Conservation (phyloP, 1,140 invertebrate species). For the Panagrolaimus sp. region DNA sequence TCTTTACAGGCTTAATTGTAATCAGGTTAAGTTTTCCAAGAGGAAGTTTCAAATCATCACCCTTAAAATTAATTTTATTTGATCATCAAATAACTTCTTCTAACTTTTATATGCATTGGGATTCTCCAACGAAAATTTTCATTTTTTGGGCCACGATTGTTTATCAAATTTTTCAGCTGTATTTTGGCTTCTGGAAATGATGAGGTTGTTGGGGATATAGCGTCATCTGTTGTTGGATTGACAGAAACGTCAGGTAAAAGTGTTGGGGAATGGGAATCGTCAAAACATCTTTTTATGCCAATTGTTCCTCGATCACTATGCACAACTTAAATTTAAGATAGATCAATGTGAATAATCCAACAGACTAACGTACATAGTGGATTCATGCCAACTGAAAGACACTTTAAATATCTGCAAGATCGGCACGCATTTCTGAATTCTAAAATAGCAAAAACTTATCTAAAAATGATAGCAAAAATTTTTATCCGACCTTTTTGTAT, state of each 20-base stretch:
- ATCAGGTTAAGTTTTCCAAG: not conserved
- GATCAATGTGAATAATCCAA: no score
- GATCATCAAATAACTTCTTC: no score
- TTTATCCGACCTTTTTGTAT: conserved; percentile 3
- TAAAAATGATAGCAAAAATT: not conserved
- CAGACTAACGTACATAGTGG: not conserved
- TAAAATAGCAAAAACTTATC: conserved; percentile 1
- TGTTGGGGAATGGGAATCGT: not conserved
- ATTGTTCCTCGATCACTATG: not conserved
- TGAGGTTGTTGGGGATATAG: not conserved
- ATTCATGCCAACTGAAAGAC: not conserved
- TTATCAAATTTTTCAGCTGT: conserved; percentile 7
- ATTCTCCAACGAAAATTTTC: not conserved
- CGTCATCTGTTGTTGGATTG: not conserved
- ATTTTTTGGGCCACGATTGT: not conserved
- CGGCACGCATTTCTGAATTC: conserved; percentile 4
- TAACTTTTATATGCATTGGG: no score
- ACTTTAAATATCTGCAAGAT: conserved; percentile 1
- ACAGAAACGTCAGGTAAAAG: not conserved
- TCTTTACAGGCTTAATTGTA: not conserved
- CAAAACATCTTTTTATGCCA: not conserved
- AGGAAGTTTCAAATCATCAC: not conserved
- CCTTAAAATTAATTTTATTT: not conserved
- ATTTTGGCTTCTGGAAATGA: not conserved
- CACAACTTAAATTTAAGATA: conserved; percentile 7